Evolutionary conservation across 64 coral and sea anemone species (phyloP).

Genomic region (Astreopora myriophthalma): DNA sequence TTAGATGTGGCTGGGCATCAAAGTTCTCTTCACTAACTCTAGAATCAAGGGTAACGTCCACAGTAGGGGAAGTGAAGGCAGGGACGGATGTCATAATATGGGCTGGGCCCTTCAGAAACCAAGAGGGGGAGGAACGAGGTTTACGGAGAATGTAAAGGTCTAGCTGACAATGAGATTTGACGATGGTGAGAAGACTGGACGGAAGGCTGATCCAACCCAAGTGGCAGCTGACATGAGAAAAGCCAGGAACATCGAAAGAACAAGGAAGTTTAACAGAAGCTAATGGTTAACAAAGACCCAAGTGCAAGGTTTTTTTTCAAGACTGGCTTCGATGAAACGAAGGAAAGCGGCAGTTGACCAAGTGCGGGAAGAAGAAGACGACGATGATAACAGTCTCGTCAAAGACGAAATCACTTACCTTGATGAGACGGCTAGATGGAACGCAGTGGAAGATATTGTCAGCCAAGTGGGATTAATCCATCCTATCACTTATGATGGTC

Average conservation of each 20-base stretch:
- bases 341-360: background rate
- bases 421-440: background rate
- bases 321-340: background rate
- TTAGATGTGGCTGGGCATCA: too few species aligned
- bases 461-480: slow-evolving; percentile 48
- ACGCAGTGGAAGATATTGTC: background rate
- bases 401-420: slow-evolving; percentile 54
- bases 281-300: slow-evolving; percentile 25
- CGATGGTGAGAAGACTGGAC: too few species aligned
- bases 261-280: background rate
- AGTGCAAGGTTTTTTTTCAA: background rate
- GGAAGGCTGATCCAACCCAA: too few species aligned
- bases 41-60: too few species aligned
- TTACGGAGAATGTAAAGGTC: too few species aligned
- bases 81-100: too few species aligned
- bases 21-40: too few species aligned
- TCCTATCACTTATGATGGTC: slow-evolving; percentile 56
- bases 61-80: too few species aligned
- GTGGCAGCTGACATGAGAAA: background rate
- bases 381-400: background rate
- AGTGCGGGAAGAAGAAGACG: background rate
- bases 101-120: too few species aligned
- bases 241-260: background rate
- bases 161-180: too few species aligned
- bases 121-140: too few species aligned